Evolutionary conservation across 2,113 vertebrate species (phyloP).

Genomic region (Cyphomyrus plagiostoma): DNA sequence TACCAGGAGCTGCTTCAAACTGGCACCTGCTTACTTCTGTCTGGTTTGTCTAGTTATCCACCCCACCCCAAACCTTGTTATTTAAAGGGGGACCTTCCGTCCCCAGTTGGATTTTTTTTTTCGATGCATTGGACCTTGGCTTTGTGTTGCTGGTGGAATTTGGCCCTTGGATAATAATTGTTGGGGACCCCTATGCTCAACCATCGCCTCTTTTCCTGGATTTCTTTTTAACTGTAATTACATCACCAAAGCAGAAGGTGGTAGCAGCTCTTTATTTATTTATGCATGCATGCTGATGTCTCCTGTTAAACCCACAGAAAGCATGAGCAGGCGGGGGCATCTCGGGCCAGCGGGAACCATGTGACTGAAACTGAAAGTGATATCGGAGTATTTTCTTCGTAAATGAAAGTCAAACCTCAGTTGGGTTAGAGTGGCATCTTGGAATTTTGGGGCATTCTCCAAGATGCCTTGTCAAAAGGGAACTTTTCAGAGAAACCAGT

Average conservation of each 20-base stretch:
- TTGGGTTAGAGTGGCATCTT: not conserved
- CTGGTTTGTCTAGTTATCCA: not conserved
- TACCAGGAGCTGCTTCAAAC: not conserved
- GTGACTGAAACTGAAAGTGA: slow-evolving; percentile 46
- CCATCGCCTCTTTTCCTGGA: not conserved
- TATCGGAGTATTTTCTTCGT: slow-evolving; percentile 33
- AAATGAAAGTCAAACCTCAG: slow-evolving; percentile 52
- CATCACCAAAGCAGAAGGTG: slow-evolving; percentile 32
- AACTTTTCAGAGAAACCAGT: not conserved
- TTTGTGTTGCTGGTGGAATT: not conserved
- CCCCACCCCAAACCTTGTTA: not conserved
- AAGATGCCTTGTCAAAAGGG: not conserved
- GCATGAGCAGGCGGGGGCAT: not conserved
- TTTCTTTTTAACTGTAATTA: not conserved
- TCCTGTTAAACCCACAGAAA: not conserved
- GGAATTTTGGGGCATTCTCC: not conserved
- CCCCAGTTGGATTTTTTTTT: not conserved
- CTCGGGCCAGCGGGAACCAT: not conserved
- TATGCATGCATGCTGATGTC: not conserved
- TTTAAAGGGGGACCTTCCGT: not conserved
- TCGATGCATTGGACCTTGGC: not conserved
- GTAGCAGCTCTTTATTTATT: slow-evolving; percentile 28
- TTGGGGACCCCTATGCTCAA: not conserved
- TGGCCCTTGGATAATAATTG: not conserved
- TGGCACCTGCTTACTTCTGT: not conserved